Percentiles rank a stretch among this genome's conserved stretches.
These are phyloP conservation scores for Tryphoninae sp. DNA, from an alignment of 2,888 invertebrate species.

Conservation along the genomic window DNA sequence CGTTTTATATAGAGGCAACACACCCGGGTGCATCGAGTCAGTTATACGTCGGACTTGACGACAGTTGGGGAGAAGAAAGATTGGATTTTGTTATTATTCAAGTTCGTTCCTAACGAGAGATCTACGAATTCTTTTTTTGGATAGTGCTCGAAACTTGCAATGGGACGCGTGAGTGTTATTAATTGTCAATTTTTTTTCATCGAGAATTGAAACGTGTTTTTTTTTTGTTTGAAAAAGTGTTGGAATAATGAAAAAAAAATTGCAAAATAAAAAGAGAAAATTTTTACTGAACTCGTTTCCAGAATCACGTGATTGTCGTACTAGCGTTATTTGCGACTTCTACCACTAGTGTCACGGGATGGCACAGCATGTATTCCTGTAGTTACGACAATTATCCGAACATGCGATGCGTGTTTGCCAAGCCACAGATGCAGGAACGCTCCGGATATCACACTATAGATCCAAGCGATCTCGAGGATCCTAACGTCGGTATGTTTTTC, in stretches of 20 bases:
- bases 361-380: slow-evolving; percentile 51
- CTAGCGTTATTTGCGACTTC: slow-evolving; percentile 36
- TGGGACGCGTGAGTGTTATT: slow-evolving; percentile 72
- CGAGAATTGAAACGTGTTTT: slow-evolving; percentile 27
- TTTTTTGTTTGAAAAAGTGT: slow-evolving; percentile 3
- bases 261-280: background rate
- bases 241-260: background rate
- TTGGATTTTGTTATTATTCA: slow-evolving; percentile 35
- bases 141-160: slow-evolving; percentile 60
- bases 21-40: slow-evolving; percentile 66
- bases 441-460: slow-evolving; percentile 64
- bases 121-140: background rate
- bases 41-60: slow-evolving; percentile 60
- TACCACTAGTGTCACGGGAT: slow-evolving; percentile 29
- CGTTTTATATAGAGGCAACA: slow-evolving; percentile 73
- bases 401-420: slow-evolving; percentile 44
- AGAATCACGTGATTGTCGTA: slow-evolving; percentile 46
- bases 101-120: slow-evolving; percentile 30
- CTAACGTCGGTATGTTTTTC: slow-evolving; percentile 61
- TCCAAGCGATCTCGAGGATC: slow-evolving; percentile 62
- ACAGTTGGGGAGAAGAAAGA: slow-evolving; percentile 54
- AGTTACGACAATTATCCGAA: slow-evolving; percentile 48
- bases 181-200: slow-evolving; percentile 11
- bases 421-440: slow-evolving; percentile 54
- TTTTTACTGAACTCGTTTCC: slow-evolving; percentile 39